A percentile compares a stretch with the other conserved stretches of the same genome.
phyloP scores from a whole-genome alignment of 2,113 vertebrate species.

The Aegotheles bennettii region DNA sequence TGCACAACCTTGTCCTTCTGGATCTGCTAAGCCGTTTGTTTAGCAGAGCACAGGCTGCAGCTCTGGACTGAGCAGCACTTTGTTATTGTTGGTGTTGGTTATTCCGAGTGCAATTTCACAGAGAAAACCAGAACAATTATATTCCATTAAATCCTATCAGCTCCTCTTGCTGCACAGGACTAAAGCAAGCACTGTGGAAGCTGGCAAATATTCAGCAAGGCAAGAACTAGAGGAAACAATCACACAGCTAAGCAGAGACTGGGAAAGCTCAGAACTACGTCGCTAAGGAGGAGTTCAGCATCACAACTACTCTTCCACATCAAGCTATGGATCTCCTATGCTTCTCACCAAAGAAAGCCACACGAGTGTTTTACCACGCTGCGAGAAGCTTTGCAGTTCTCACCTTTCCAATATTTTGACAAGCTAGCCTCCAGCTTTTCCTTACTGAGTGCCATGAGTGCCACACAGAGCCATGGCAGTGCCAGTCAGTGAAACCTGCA shows the following conservation, averaged over 20 bases:
- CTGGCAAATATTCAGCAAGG: not conserved
- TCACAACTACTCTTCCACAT: not conserved
- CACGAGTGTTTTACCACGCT: not conserved
- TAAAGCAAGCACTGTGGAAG: not conserved
- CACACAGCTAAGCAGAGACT: not conserved
- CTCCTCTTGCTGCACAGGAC: not conserved
- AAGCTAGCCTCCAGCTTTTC: not conserved
- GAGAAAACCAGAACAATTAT: not conserved
- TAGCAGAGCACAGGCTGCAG: not conserved
- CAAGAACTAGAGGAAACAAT: not conserved
- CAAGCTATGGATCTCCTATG: not conserved
- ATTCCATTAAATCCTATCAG: not conserved
- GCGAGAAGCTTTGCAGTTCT: not conserved
- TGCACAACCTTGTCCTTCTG: not conserved
- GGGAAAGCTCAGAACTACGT: not conserved
- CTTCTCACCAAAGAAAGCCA: not conserved
- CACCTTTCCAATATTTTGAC: not conserved
- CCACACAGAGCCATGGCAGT: not conserved
- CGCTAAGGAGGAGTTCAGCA: not conserved
- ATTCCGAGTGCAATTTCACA: not conserved
- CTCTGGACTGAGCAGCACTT: not conserved
- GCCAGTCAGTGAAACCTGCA: not conserved
- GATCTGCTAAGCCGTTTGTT: rapidly evolving
- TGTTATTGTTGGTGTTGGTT: too few relatives aligned
- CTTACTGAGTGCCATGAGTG: not conserved